phyloP scores from a whole-genome alignment of 2,888 invertebrate genomes.

The Scelioninae gen. 1 region DNA sequence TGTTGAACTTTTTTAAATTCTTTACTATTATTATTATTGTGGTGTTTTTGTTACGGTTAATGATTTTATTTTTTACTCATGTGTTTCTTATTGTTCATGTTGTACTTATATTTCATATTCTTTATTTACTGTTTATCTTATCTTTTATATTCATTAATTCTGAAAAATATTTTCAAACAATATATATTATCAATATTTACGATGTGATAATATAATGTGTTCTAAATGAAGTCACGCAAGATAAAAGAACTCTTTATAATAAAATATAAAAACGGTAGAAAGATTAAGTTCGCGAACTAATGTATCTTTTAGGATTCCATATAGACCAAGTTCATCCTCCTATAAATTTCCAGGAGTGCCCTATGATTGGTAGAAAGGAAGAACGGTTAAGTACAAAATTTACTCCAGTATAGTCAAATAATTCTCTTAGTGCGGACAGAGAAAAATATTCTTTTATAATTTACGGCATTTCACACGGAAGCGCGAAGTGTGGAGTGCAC shows the following conservation, averaged over 20 bases:
- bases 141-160: too few relatives aligned
- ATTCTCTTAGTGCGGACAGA: slow-evolving; percentile 52
- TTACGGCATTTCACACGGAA: slow-evolving; percentile 26
- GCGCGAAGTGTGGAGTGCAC: not conserved
- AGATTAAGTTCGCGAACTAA: slow-evolving; percentile 19
- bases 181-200: too few relatives aligned
- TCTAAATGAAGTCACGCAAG: slow-evolving; percentile 5
- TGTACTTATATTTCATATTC: too few relatives aligned
- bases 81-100: too few relatives aligned
- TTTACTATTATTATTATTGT: too few relatives aligned
- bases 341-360: slow-evolving; percentile 33
- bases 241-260: slow-evolving; percentile 8
- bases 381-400: slow-evolving; percentile 47
- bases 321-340: slow-evolving; percentile 30
- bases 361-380: slow-evolving; percentile 38
- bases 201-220: too few relatives aligned
- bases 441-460: slow-evolving; percentile 54
- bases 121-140: too few relatives aligned
- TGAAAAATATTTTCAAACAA: too few relatives aligned
- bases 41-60: too few relatives aligned
- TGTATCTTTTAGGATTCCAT: slow-evolving; percentile 35
- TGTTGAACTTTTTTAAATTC: too few relatives aligned
- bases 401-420: slow-evolving; percentile 48
- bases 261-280: slow-evolving; percentile 11
- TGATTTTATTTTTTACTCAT: too few relatives aligned